Evolutionary conservation across 2,113 vertebrate genomes (phyloP).

Genomic region (Hucho hucho): DNA sequence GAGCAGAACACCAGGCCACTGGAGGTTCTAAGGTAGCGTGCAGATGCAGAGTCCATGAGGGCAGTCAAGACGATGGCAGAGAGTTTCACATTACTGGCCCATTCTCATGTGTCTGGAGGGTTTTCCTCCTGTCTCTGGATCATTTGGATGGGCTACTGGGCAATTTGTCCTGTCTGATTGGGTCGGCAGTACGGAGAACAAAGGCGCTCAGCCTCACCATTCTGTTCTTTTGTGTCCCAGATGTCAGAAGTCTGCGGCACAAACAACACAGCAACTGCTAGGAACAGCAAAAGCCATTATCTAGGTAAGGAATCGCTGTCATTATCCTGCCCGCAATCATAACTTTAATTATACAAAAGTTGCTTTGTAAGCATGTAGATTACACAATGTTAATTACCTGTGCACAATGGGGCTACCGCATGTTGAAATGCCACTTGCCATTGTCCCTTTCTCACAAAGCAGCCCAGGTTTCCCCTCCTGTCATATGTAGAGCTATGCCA

Average conservation of each 20-base stretch:
- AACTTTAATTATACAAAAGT: conserved; percentile 76
- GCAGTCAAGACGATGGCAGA: neutral
- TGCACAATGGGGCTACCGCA: conserved; percentile 38
- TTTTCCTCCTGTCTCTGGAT: conserved; percentile 52
- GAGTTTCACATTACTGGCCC: conserved; percentile 53
- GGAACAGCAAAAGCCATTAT: conserved; percentile 64
- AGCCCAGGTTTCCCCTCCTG: conserved; percentile 25
- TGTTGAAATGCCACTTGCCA: conserved; percentile 66
- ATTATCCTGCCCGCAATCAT: conserved; percentile 71
- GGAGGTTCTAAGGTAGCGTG: conserved; percentile 15
- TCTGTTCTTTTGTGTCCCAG: conserved; percentile 72
- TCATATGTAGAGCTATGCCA: conserved; percentile 33
- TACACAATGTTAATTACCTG: conserved; percentile 70
- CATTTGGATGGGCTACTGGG: conserved; percentile 61
- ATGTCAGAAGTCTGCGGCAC: conserved; percentile 65
- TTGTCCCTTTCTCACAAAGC: conserved; percentile 49
- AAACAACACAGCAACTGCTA: conserved; percentile 65
- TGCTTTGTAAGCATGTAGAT: conserved; percentile 76
- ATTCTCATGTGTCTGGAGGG: conserved; percentile 59
- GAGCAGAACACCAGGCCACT: conserved; percentile 14
- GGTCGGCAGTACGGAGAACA: conserved; percentile 66
- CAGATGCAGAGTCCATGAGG: conserved; percentile 36
- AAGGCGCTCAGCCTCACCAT: conserved; percentile 58
- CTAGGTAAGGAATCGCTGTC: conserved; percentile 58
- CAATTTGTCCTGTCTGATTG: conserved; percentile 72